These are phyloP conservation scores for Patella caerulea DNA, from an alignment of 2,888 invertebrate genomes.

Conservation along the genomic window DNA sequence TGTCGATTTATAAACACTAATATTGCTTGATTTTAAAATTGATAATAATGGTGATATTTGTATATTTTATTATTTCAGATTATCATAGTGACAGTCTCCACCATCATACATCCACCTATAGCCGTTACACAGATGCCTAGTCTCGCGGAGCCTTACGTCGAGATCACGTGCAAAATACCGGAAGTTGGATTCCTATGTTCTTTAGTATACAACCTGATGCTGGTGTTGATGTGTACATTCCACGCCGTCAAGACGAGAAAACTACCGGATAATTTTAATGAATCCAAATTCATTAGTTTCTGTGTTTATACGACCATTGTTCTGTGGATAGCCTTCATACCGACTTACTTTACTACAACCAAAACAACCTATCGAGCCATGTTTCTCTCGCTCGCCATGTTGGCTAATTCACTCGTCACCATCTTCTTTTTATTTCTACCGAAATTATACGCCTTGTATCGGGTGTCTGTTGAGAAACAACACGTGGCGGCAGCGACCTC, in stretches of 20 bases:
- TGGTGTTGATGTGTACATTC: slow-evolving; percentile 50
- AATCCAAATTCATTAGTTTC: slow-evolving; percentile 53
- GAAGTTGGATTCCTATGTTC: slow-evolving; percentile 43
- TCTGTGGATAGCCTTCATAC: slow-evolving; percentile 58
- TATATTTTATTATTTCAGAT: slow-evolving; percentile 37
- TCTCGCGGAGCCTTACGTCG: slow-evolving; percentile 41
- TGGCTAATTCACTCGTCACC: slow-evolving; percentile 48
- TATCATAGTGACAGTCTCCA: slow-evolving; percentile 33
- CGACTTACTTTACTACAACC: slow-evolving; percentile 49
- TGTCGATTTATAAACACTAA: no score
- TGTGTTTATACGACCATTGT: slow-evolving; percentile 56
- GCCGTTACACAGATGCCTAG: slow-evolving; percentile 42
- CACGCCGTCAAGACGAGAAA: slow-evolving; percentile 52
- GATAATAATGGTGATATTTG: no score
- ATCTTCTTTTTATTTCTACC: slow-evolving; percentile 49
- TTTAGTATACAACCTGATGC: slow-evolving; percentile 48
- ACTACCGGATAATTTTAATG: slow-evolving; percentile 59
- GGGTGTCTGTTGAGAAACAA: slow-evolving; percentile 20
- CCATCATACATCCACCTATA: slow-evolving; percentile 34
- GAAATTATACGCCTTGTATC: slow-evolving; percentile 47
- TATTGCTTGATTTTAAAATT: no score
- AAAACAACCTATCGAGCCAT: slow-evolving; percentile 38
- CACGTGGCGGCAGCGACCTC: slow-evolving; percentile 13
- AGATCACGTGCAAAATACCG: slow-evolving; percentile 46
- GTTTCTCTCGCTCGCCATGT: slow-evolving; percentile 43